A percentile compares a stretch with the other conserved stretches of the same genome.
phyloP scores from a whole-genome alignment of 2,888 invertebrate species.

The Caenorhabditis panamensis region DNA sequence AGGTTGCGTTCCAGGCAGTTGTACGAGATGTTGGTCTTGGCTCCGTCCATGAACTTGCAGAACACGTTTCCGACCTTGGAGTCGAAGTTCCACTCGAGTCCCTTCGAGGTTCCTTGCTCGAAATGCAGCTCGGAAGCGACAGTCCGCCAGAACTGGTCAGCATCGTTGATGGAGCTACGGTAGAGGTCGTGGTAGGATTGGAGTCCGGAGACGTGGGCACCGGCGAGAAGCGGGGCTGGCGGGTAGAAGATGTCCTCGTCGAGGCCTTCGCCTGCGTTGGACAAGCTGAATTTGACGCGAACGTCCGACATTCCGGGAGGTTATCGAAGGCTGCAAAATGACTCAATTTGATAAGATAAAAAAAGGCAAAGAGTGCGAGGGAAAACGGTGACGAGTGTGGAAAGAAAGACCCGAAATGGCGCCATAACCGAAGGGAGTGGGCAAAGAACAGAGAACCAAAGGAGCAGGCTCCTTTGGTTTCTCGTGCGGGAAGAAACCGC shows the following conservation, averaged over 20 bases:
- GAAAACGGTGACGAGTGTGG: background rate
- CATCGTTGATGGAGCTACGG: conserved; percentile 89
- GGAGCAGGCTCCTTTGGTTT: background rate
- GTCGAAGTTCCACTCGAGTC: conserved; percentile 94
- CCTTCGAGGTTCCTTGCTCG: conserved; percentile 86
- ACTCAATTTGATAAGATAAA: conserved; percentile 27
- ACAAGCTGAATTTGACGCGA: conserved; percentile 71
- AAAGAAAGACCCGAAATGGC: conserved; percentile 40
- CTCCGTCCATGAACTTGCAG: conserved; percentile 94
- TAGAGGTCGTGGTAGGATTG: conserved; percentile 78
- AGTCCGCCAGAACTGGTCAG: conserved; percentile 93
- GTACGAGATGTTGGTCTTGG: conserved; percentile 92
- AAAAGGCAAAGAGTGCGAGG: conserved; percentile 13
- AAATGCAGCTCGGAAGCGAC: conserved; percentile 95
- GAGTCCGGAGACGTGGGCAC: conserved; percentile 78
- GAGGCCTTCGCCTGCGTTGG: conserved; percentile 27
- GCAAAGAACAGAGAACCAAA: conserved; percentile 20
- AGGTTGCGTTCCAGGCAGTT: conserved; percentile 95
- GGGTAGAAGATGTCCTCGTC: conserved; percentile 75
- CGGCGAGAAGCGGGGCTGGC: conserved; percentile 79
- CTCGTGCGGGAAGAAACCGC: background rate
- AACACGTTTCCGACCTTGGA: conserved; percentile 90
- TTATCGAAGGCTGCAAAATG: conserved; percentile 15
- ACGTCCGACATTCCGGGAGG: conserved; percentile 69
- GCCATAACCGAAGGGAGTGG: conserved; percentile 33